A percentile compares a stretch with the other conserved stretches of the same genome.
Evolutionary conservation across 2,113 vertebrate species (phyloP).

Genomic region (Shinisaurus crocodilurus): DNA sequence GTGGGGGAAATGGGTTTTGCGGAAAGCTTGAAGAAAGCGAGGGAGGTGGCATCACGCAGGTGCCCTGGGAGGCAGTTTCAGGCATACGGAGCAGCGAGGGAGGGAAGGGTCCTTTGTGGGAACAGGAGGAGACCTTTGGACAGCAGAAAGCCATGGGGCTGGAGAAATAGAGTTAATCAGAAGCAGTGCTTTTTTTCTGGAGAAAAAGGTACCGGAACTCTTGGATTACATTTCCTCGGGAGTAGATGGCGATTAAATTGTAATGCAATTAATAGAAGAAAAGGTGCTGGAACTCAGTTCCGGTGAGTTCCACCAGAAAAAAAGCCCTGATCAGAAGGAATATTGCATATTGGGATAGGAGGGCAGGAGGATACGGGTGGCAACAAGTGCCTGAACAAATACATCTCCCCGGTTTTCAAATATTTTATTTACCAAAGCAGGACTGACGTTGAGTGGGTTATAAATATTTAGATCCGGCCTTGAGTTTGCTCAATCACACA

Average conservation of each 20-base stretch:
- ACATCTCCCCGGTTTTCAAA: not conserved
- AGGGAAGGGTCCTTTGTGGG: not conserved
- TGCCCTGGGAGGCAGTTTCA: not conserved
- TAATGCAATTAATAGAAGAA: too few relatives aligned
- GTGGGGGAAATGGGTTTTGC: not conserved
- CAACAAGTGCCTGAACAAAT: not conserved
- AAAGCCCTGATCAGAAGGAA: too few relatives aligned
- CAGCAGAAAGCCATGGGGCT: too few relatives aligned
- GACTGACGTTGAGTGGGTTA: not conserved
- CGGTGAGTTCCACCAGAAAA: too few relatives aligned
- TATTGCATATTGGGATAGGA: not conserved
- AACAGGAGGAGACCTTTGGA: not conserved
- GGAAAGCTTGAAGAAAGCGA: not conserved
- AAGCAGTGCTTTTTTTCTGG: too few relatives aligned
- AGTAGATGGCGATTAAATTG: too few relatives aligned
- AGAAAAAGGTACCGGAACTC: too few relatives aligned
- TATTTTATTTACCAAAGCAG: not conserved
- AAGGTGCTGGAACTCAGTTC: too few relatives aligned
- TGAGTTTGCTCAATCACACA: not conserved
- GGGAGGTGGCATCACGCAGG: not conserved
- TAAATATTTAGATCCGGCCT: conserved; percentile 2
- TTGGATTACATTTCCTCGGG: too few relatives aligned
- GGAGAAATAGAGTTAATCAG: not conserved
- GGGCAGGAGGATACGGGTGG: too few relatives aligned
- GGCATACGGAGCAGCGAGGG: not conserved